A percentile compares a stretch with the other conserved stretches of the same genome.
Conservation (phyloP, 2,113 vertebrate genomes). For the Indicator maculatus region DNA sequence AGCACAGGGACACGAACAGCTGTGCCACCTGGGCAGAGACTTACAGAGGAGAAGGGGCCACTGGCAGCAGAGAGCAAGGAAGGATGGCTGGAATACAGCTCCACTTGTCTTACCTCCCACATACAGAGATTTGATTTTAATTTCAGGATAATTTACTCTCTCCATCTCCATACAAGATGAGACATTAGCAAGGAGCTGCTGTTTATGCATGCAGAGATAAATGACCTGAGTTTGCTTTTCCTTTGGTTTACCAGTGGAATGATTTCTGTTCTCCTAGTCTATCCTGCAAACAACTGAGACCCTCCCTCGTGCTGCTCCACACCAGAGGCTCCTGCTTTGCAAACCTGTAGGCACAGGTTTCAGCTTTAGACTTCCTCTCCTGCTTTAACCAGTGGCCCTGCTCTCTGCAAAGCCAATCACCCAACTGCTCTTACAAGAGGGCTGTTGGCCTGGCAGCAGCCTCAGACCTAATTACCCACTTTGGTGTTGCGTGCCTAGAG, state of each 20-base stretch:
- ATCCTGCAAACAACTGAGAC: background rate
- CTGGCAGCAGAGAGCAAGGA: background rate
- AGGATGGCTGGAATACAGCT: background rate
- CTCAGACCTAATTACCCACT: background rate
- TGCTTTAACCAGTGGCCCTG: accelerated
- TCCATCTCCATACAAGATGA: background rate
- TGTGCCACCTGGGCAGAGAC: background rate
- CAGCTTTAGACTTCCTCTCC: too few relatives aligned
- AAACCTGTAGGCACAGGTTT: background rate
- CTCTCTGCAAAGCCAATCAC: background rate
- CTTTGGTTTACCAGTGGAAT: background rate
- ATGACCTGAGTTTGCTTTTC: accelerated
- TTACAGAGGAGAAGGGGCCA: background rate
- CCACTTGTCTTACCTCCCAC: background rate
- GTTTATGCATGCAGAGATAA: background rate
- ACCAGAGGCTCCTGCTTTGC: background rate
- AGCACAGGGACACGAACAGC: accelerated
- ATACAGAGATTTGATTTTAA: background rate
- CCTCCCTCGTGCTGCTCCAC: background rate
- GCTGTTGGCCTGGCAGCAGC: accelerated
- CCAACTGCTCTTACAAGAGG: background rate
- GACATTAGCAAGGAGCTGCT: background rate
- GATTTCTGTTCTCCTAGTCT: background rate
- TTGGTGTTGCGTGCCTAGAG: background rate
- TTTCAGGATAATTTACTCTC: background rate